Conservation (phyloP, 2,797 vertebrate species). For the Cottoperca gobio region DNA sequence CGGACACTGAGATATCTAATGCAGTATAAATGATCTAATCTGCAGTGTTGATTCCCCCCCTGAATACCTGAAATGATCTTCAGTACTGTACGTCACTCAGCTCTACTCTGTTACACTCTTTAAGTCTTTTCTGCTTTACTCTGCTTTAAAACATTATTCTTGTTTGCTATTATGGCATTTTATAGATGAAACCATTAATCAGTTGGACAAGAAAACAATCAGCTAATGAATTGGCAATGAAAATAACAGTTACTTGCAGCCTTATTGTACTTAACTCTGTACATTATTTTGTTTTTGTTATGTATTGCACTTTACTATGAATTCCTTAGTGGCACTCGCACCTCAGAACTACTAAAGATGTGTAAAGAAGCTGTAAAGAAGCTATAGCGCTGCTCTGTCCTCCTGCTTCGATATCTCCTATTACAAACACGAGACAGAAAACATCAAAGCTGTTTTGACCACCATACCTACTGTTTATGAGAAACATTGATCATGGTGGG, state of each 20-base stretch:
- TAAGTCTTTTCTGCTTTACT: not conserved
- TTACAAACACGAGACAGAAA: slow-evolving; percentile 52
- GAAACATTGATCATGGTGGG: not conserved
- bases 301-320: not conserved
- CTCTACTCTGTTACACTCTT: not conserved
- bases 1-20: not conserved
- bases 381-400: not conserved
- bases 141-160: not conserved
- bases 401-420: slow-evolving; percentile 4
- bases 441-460: not conserved
- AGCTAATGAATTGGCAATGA: not conserved
- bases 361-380: not conserved
- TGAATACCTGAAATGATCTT: not conserved
- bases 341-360: not conserved
- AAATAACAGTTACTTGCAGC: not conserved
- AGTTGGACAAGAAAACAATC: no score
- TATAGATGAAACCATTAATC: not conserved
- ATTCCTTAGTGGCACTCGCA: not conserved
- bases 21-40: not conserved
- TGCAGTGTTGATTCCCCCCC: not conserved
- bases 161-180: not conserved
- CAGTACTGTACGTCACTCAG: not conserved
- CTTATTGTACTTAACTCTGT: not conserved
- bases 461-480: not conserved
- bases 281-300: no score